These are phyloP conservation scores for Chouioia cunea DNA, from an alignment of 2,888 invertebrate genomes.

Conservation along the genomic window DNA sequence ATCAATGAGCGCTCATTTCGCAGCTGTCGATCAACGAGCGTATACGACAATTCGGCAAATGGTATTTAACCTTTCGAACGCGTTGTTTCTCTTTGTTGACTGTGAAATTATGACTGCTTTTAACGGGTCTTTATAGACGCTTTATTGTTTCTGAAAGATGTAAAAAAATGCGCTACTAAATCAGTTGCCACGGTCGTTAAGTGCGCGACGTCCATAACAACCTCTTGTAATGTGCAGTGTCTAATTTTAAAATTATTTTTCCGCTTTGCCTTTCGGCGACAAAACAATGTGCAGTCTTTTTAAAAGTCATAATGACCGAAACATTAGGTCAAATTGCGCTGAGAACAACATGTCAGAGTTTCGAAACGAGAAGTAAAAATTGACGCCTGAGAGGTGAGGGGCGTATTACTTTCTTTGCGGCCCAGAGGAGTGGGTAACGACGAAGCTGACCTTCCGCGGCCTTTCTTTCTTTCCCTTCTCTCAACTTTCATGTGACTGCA, in stretches of 20 bases:
- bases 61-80: too few species aligned
- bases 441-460: conserved; percentile 14
- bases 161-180: too few species aligned
- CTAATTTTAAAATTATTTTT: too few species aligned
- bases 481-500: background rate
- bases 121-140: conserved; percentile 18
- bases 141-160: background rate
- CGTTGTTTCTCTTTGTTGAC: background rate
- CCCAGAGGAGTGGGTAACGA: background rate
- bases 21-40: background rate
- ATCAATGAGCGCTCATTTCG: too few species aligned
- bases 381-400: background rate
- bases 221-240: too few species aligned
- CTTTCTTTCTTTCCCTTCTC: background rate
- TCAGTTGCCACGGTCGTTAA: too few species aligned
- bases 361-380: conserved; percentile 9
- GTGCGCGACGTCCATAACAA: too few species aligned
- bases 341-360: background rate
- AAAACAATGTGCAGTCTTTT: too few species aligned
- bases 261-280: too few species aligned
- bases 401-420: too few species aligned
- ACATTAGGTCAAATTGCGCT: too few species aligned
- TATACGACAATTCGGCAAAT: background rate
- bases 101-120: conserved; percentile 8
- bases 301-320: too few species aligned